Evolutionary conservation across 2,888 invertebrate species (phyloP), one percentile per base, ranked within the genome.

Genomic region (Torymus tubicola): DNA sequence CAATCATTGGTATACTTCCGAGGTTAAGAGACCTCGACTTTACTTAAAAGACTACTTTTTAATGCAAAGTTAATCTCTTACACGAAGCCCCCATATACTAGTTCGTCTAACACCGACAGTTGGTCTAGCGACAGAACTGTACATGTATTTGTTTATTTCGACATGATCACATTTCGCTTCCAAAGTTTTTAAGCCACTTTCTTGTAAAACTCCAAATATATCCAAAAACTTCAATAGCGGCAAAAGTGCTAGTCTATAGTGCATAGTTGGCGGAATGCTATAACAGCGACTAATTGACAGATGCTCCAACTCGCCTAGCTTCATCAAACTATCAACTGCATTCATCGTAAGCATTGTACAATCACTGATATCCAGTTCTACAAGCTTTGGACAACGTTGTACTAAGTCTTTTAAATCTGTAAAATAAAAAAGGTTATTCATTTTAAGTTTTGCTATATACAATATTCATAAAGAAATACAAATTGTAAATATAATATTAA

Each of bases 331-430:
- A 18, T 92, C 91, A 1, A 96, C 91, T n/a, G 94, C 91, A 69
- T 91, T 91, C 13, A 93, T 93, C 0, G 95, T 94, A 4, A 98
- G 90, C 18, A 93, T 92, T 10, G 95, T 94, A 86, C 96, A 96
- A 91, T 98, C 98, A 21, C 98, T 98, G 79, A 98, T 89, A 91
- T 98, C 98, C 84, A 98, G 92, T 90, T 98, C 97, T 61, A 95
- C 91, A 18, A 98, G 92, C 1, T 94, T 92, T 0, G 95, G 93
- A 88, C 97, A 97, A 8, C 94, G 93, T 14, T 88, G 86, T 0
- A 93, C 93, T 70, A 98, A 91, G 12, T 92, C 91, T 8, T 91
- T 89, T 8, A 97, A 92, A 92, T 95, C 97, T 97, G 91, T 31
- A 91, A 91, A 80, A 78, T 73, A 81, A 82, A 81, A 85, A 84